Evolutionary conservation across 2,888 invertebrate species (phyloP).

Genomic region (Oscheius sp.): DNA sequence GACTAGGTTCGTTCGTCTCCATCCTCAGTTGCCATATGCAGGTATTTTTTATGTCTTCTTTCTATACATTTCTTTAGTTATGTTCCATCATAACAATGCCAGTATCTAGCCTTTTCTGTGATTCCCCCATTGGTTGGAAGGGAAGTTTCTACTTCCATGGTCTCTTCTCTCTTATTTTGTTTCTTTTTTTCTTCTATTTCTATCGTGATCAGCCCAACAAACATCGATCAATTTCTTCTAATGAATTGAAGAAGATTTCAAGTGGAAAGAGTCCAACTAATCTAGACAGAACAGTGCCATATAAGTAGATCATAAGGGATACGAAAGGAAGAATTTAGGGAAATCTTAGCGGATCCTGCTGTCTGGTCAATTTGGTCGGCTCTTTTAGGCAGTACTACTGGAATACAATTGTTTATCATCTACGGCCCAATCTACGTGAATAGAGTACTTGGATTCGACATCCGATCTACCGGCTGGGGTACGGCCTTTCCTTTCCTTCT

Average conservation of each 20-base stretch:
- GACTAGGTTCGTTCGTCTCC: slow-evolving; percentile 4
- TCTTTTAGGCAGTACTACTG: slow-evolving; percentile 9
- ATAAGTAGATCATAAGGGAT: neutral
- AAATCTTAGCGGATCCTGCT: slow-evolving; percentile 5
- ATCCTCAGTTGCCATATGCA: slow-evolving; percentile 1
- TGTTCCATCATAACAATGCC: slow-evolving; percentile 18
- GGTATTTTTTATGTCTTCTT: neutral
- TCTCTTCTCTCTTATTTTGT: neutral
- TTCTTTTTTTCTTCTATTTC: neutral
- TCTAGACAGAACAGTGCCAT: neutral
- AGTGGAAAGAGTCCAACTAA: neutral
- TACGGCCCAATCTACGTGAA: slow-evolving; percentile 20
- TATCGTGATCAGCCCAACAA: slow-evolving; percentile 7
- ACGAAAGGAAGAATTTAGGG: neutral
- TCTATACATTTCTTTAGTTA: neutral
- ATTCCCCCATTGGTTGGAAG: slow-evolving; percentile 7
- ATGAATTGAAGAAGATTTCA: slow-evolving; percentile 7
- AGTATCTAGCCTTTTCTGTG: slow-evolving; percentile 2
- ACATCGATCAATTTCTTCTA: neutral
- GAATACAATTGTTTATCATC: neutral
- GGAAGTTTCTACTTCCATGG: slow-evolving; percentile 19
- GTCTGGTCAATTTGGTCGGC: neutral
- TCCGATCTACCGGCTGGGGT: slow-evolving; percentile 36
- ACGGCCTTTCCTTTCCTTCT: slow-evolving; percentile 38
- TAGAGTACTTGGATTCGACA: slow-evolving; percentile 35